These are phyloP conservation scores for Acanthacorydalis orientalis DNA, from an alignment of 2,888 invertebrate genomes.

Conservation along the genomic window DNA sequence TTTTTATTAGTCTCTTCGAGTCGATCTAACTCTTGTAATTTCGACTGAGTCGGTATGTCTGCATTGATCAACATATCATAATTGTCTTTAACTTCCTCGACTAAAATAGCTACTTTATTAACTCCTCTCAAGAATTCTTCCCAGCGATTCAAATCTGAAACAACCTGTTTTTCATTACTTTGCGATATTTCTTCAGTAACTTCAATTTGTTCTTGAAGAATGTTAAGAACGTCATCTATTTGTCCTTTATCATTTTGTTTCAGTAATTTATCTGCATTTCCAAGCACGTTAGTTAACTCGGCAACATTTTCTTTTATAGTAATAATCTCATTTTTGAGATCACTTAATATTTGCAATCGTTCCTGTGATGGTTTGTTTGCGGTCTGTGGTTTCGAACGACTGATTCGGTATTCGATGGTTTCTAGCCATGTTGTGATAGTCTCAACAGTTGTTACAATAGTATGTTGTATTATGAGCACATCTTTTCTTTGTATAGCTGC, in stretches of 20 bases:
- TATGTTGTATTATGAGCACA: slow-evolving; percentile 43
- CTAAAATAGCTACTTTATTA: slow-evolving; percentile 34
- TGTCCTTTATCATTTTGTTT: slow-evolving; percentile 22
- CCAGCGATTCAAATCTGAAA: slow-evolving; percentile 50
- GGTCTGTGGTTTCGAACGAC: slow-evolving; percentile 37
- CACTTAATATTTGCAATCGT: slow-evolving; percentile 39
- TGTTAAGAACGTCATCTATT: slow-evolving; percentile 37
- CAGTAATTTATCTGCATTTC: slow-evolving; percentile 21
- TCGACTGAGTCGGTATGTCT: slow-evolving; percentile 47
- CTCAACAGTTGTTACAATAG: slow-evolving; percentile 58
- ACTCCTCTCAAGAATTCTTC: slow-evolving; percentile 49
- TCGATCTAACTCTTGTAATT: slow-evolving; percentile 51
- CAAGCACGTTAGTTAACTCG: slow-evolving; percentile 41
- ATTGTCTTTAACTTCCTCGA: slow-evolving; percentile 31
- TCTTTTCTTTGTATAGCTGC: slow-evolving; percentile 41
- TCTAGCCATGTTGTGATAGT: slow-evolving; percentile 72
- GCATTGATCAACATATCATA: slow-evolving; percentile 39
- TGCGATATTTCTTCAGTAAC: slow-evolving; percentile 51
- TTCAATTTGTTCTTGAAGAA: slow-evolving; percentile 46
- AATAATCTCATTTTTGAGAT: slow-evolving; percentile 45
- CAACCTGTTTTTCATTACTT: slow-evolving; percentile 36
- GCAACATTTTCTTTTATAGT: slow-evolving; percentile 49
- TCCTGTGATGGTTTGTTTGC: slow-evolving; percentile 40
- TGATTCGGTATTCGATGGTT: slow-evolving; percentile 67
- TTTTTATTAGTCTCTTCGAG: slow-evolving; percentile 49